phyloP scores from a whole-genome alignment of 2,113 vertebrate genomes.

The Tragelaphus scriptus region DNA sequence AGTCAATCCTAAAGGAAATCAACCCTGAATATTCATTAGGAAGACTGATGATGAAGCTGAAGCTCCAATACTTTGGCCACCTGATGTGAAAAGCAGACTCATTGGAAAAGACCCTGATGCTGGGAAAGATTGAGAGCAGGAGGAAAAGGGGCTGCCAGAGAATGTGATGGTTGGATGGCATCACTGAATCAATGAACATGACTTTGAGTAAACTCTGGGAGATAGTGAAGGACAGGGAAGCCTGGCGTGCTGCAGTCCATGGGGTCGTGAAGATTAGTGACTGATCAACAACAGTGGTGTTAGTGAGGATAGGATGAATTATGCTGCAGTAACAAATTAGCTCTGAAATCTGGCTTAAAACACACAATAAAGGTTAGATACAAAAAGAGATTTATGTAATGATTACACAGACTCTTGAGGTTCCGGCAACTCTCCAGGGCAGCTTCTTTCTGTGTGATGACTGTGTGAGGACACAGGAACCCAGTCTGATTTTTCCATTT shows the following conservation, averaged over 20 bases:
- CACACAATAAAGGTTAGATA: background rate
- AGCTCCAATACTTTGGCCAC: background rate
- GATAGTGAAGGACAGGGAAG: background rate
- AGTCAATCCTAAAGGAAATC: background rate
- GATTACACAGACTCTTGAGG: background rate
- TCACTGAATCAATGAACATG: background rate
- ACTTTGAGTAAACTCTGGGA: background rate
- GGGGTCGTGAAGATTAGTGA: rapidly evolving
- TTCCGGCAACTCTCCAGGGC: background rate
- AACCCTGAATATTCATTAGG: background rate
- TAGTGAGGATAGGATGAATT: background rate
- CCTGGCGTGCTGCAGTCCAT: background rate
- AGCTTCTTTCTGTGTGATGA: background rate
- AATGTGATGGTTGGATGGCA: background rate
- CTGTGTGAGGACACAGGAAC: background rate
- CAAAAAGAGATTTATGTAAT: background rate
- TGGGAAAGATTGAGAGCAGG: background rate
- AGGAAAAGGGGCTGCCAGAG: background rate
- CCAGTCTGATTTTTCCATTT: background rate
- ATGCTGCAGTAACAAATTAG: background rate
- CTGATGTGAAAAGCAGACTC: background rate
- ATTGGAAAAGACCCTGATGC: background rate
- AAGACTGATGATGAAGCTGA: background rate
- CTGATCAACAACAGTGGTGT: background rate
- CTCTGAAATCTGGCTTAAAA: background rate